phyloP scores from a whole-genome alignment of 37 sponge, comb jelly and placozoan species.

The Mnemiopsis leidyi region DNA sequence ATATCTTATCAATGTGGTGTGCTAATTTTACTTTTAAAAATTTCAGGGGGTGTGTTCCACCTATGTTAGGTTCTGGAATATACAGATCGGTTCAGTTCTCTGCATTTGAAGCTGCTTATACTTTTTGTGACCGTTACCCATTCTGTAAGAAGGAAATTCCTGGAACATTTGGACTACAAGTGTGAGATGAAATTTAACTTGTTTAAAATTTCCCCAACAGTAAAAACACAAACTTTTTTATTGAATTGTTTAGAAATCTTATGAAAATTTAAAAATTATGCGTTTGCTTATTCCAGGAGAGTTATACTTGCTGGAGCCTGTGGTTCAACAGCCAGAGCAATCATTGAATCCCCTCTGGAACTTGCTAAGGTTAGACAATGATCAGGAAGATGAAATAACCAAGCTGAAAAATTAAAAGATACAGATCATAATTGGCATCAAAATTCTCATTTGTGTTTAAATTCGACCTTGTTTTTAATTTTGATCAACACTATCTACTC shows the following conservation, averaged over 20 bases:
- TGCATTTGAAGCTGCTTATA: conserved; percentile 90
- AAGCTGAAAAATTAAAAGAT: too few relatives aligned
- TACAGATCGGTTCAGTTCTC: conserved; percentile 94
- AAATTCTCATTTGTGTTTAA: too few relatives aligned
- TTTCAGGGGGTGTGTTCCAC: conserved; percentile 83
- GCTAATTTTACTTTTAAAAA: not conserved
- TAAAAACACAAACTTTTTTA: too few relatives aligned
- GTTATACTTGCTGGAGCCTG: conserved; percentile 79
- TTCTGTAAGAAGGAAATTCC: conserved; percentile 73
- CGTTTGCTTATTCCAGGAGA: too few relatives aligned
- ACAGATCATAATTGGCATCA: too few relatives aligned
- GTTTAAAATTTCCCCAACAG: too few relatives aligned
- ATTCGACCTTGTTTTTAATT: too few relatives aligned
- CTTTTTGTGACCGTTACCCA: conserved; percentile 44
- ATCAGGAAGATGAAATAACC: too few relatives aligned
- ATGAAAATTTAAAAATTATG: too few relatives aligned
- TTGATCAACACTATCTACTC: too few relatives aligned
- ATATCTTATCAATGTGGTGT: too few relatives aligned
- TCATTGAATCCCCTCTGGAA: conserved; percentile 95
- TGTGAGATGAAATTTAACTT: not conserved
- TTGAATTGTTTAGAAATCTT: too few relatives aligned
- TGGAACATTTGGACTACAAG: conserved; percentile 73
- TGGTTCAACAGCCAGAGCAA: conserved; percentile 83
- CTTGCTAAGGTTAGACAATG: conserved; percentile 78
- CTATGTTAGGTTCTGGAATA: conserved; percentile 93